Base-by-base conservation (phyloP, 2,113 vertebrate species). In the Garra rufa region DNA sequence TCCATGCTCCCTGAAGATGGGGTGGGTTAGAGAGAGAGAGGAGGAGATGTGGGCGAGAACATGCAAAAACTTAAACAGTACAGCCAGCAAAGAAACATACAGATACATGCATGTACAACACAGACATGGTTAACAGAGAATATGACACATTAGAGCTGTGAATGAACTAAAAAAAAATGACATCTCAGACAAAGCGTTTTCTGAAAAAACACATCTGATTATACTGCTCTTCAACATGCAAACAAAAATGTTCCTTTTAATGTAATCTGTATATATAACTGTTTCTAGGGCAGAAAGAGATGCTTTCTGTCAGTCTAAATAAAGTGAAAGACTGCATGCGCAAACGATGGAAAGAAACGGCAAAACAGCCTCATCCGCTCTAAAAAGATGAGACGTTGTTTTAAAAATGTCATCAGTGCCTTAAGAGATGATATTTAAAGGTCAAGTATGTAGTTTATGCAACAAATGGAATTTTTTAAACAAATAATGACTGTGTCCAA, bases 1-100 rank as follows among this genome's bases (percentile, higher is more conserved):
- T 98, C 98, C 98, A 98, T 96, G 96, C 95, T 95, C 97, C 98
- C 98, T 99, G 97, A 95, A 96, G 96, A 94, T 95, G 52, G 94
- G 82, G 92, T 94, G 95, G 96, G 95, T 95, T 94, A 96, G 96
- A 97, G 85, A 90, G 87, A 80, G 87, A 90, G 90, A 95, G 85
- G 94, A 46, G 81, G 43, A 76, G 88, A 90, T 87, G 90, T 92
- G 90, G 92, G 96, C 95, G 95, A 96, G 96, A 97, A 97, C 98
- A 98, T 95, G 96, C 94, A 86, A 96, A 95, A 97, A 98, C 95
- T 90, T 92, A 97, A 98, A 93, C 21, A 57, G 52, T 28, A 96
- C 96, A 95, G 94, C 95, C 94, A 95, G 96, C 95, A 94, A 96
- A 94, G 89, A 93, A 92, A 89, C 88, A 91, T 89, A 90, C 88